phyloP scores from a whole-genome alignment of 2,888 invertebrate species.

The Ochropleura leucogaster region DNA sequence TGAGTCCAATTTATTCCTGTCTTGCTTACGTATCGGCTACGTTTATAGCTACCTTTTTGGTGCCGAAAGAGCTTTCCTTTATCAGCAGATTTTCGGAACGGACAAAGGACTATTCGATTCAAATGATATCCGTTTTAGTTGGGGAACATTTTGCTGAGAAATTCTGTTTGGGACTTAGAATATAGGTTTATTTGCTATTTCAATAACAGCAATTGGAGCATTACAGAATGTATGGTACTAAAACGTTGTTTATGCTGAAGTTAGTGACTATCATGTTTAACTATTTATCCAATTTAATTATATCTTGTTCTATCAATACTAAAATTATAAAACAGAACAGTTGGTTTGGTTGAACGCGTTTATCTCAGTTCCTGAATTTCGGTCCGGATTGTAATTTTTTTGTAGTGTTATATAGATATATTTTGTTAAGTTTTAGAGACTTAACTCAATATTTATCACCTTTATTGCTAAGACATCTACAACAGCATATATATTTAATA shows the following conservation, averaged over 20 bases:
- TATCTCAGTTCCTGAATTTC: too few relatives aligned
- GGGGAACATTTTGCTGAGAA: conserved; percentile 33
- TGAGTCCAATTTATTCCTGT: conserved; percentile 86
- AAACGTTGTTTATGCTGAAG: conserved; percentile 35
- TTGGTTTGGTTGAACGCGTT: too few relatives aligned
- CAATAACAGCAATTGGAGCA: conserved; percentile 29
- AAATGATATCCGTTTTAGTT: conserved; percentile 73
- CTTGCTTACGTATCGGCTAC: conserved; percentile 82
- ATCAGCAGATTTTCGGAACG: conserved; percentile 77
- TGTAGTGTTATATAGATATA: too few relatives aligned
- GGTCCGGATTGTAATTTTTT: too few relatives aligned
- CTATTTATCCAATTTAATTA: conserved; percentile 28
- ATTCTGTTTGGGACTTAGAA: conserved; percentile 21
- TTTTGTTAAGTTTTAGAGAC: too few relatives aligned
- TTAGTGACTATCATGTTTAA: conserved; percentile 25
- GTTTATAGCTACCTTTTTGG: conserved; percentile 83
- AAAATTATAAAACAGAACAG: too few relatives aligned
- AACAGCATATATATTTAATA: too few relatives aligned
- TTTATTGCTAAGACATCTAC: too few relatives aligned
- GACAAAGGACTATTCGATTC: conserved; percentile 84
- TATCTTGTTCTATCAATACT: neutral
- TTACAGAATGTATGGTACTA: conserved; percentile 32
- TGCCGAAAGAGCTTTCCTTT: conserved; percentile 80
- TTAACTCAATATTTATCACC: too few relatives aligned
- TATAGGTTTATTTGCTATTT: conserved; percentile 35